These are phyloP conservation scores for Rhingia rostrata DNA, from an alignment of 2,888 invertebrate genomes.

Conservation along the genomic window DNA sequence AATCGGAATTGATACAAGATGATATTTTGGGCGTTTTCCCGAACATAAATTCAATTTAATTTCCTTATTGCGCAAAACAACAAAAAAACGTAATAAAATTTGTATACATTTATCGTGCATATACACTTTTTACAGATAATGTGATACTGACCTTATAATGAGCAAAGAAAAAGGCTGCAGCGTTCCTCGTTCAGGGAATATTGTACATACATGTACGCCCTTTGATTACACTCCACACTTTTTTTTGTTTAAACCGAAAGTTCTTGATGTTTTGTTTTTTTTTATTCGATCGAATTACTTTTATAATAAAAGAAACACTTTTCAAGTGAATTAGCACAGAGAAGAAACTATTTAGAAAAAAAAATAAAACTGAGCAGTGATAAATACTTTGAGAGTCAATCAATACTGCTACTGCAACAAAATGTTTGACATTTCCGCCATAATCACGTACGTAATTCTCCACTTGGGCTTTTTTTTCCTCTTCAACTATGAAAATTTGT, in stretches of 20 bases:
- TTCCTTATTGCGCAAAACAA: conserved; percentile 24
- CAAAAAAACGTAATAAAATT: conserved; percentile 13
- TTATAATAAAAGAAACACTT: conserved; percentile 17
- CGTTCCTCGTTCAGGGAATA: conserved; percentile 52
- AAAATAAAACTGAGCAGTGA: conserved; percentile 27
- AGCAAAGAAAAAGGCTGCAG: conserved; percentile 55
- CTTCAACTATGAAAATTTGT: conserved; percentile 36
- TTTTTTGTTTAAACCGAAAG: conserved; percentile 8
- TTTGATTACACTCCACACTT: conserved; percentile 24
- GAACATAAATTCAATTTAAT: conserved; percentile 22
- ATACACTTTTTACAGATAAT: conserved; percentile 43
- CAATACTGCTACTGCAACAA: conserved; percentile 71
- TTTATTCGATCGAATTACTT: conserved; percentile 15
- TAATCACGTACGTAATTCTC: conserved; percentile 68
- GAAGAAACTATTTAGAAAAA: conserved; percentile 2
- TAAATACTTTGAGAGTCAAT: conserved; percentile 62
- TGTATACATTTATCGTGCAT: conserved; percentile 35
- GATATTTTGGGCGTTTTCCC: conserved; percentile 61
- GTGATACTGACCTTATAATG: conserved; percentile 70
- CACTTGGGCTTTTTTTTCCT: conserved; percentile 40
- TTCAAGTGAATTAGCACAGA: background rate
- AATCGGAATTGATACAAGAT: conserved; percentile 32
- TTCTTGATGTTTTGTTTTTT: conserved; percentile 1
- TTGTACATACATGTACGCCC: conserved; percentile 57
- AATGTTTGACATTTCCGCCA: conserved; percentile 73